A percentile compares a stretch with the other conserved stretches of the same genome.
Conservation (phyloP, 2,888 invertebrate species). For the Ornithoptera priamus region DNA sequence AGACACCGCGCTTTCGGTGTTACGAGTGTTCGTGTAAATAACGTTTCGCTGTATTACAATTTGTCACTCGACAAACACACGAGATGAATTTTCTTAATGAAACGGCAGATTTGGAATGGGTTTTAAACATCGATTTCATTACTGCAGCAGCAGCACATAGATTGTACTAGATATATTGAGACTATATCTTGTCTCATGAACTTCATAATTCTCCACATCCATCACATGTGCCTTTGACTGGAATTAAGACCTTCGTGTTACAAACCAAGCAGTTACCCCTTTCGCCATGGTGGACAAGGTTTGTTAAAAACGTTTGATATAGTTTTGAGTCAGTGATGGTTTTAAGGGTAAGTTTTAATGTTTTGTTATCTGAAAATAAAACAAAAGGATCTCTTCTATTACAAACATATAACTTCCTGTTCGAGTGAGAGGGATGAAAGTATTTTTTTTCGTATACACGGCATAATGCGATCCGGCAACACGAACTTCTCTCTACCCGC, state of each 20-base stretch:
- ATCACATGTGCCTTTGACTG: too few relatives aligned
- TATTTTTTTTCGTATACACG: constrained; percentile 16
- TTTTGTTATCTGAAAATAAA: background rate
- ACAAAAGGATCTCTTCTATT: too few relatives aligned
- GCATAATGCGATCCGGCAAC: constrained; percentile 17
- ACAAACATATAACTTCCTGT: constrained; percentile 10
- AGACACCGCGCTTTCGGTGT: background rate
- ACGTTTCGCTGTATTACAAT: background rate
- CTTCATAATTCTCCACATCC: too few relatives aligned
- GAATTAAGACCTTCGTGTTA: too few relatives aligned
- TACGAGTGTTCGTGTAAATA: background rate
- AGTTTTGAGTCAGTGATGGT: too few relatives aligned
- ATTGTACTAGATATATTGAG: too few relatives aligned
- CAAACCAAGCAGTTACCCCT: too few relatives aligned
- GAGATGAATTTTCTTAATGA: background rate
- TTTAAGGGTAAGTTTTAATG: too few relatives aligned
- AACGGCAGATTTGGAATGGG: background rate
- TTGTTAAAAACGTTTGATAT: too few relatives aligned
- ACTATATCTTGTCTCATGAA: too few relatives aligned
- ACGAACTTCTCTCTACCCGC: constrained; percentile 32
- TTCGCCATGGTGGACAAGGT: too few relatives aligned
- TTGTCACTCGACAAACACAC: background rate
- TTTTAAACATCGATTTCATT: background rate
- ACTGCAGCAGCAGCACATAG: background rate
- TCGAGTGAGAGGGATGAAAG: constrained; percentile 7